Evolutionary conservation across 2,888 invertebrate species (phyloP).

Genomic region (Plagodis pulveraria): DNA sequence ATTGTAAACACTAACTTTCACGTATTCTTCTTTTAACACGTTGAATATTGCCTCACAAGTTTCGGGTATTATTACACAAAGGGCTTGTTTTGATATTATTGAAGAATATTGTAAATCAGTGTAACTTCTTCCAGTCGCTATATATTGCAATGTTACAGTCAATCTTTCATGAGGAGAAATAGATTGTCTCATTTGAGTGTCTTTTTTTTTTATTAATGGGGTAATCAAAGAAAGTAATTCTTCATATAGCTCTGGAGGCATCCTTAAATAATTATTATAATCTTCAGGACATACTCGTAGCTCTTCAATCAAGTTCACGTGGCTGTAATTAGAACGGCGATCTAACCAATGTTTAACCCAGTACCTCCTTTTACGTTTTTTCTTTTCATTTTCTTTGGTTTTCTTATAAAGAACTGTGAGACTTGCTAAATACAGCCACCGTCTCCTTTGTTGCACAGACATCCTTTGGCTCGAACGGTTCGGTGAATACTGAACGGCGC

Average conservation of each 20-base stretch:
- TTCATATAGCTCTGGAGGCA: not conserved
- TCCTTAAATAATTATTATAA: not conserved
- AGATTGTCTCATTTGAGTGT: not conserved
- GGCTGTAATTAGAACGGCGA: slow-evolving; percentile 4
- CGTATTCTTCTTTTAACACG: slow-evolving; percentile 1
- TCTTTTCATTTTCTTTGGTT: slow-evolving; percentile 5
- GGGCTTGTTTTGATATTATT: slow-evolving; percentile 3
- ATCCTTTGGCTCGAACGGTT: slow-evolving; percentile 8
- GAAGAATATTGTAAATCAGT: slow-evolving; percentile 1
- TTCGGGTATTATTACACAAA: not conserved
- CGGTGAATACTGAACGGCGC: slow-evolving; percentile 9
- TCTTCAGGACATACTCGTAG: not conserved
- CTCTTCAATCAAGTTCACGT: slow-evolving; percentile 1
- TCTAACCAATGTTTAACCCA: slow-evolving; percentile 3
- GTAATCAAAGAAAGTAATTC: not conserved
- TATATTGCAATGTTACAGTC: not conserved
- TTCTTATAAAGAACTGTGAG: slow-evolving; percentile 4
- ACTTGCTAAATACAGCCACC: slow-evolving; percentile 4
- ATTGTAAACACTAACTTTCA: slow-evolving; percentile 1
- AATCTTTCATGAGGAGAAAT: not conserved
- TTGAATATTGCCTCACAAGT: slow-evolving; percentile 1
- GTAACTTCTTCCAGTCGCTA: slow-evolving; percentile 1
- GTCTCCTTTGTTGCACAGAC: slow-evolving; percentile 7
- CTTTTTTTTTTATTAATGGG: not conserved
- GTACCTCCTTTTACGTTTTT: slow-evolving; percentile 7